Evolutionary conservation across 1,140 invertebrate genomes (phyloP), one percentile per base, ranked within the genome.

Genomic region (Metopolophium dirhodum): DNA sequence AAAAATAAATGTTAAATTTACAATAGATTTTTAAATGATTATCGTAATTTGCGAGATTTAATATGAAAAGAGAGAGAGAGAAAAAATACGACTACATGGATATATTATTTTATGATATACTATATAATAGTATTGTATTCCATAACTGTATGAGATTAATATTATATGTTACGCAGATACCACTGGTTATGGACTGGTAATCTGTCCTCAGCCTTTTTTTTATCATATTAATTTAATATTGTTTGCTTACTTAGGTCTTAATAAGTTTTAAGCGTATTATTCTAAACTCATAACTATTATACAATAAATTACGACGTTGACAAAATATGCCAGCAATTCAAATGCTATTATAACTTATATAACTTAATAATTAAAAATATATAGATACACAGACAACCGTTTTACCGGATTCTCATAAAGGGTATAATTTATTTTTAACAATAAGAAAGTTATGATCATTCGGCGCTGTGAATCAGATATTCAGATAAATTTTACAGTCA

Each of bases 1-100:
- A 77, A 77, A 68, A n/a, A 77, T n/a, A 77, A 77, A 77, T 77
- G 61, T n/a, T 77, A 77, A 77, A 77, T 77, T 77, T 77, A 77
- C 61, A 77, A 77, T n/a, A n/a, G 30, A 77, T 77, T 77, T n/a
- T 77, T 77, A 77, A 77, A 77, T 77, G 61, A 77, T 77, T n/a
- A 77, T 77, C 61, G 61, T 77, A 77, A 77, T 77, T 77, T 30
- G 18, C 14, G 6, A 18, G 30, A 20, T 77, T 77, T n/a, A n/a
- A 77, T 77, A 77, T 18, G n/a, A 68, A 68, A n/a, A 68, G 0
- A 30, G 54, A 57, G 23, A 26, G 54, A 57, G 41, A 61, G 30
- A 68, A 77, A n/a, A n/a, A 7, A 68, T 35, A 77, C 1, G 11
- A 14, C 30, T 68, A 14, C 30, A 68, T 14, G 11, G 30, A 11